phyloP scores from a whole-genome alignment of 2,797 vertebrate genomes.

The Coregonus sp. region DNA sequence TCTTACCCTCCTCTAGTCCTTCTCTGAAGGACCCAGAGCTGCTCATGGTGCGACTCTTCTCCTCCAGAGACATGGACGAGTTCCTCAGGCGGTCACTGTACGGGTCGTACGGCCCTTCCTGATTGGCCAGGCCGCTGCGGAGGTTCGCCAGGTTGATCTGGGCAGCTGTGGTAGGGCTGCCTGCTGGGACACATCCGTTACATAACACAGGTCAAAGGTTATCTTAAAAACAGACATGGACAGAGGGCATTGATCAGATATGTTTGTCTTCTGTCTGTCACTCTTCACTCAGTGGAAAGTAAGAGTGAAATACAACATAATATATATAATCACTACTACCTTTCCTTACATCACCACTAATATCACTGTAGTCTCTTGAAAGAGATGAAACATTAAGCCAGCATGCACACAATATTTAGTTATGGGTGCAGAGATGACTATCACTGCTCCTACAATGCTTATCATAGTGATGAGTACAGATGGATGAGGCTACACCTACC shows the following conservation, averaged over 20 bases:
- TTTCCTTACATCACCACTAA: background rate
- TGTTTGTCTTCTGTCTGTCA: background rate
- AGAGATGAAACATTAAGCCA: background rate
- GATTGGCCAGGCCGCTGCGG: slow-evolving; percentile 73
- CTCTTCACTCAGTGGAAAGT: background rate
- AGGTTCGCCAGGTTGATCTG: slow-evolving; percentile 77
- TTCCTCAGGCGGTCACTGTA: slow-evolving; percentile 80
- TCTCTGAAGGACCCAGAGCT: slow-evolving; percentile 85
- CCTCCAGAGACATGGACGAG: slow-evolving; percentile 84
- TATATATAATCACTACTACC: background rate
- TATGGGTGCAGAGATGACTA: background rate
- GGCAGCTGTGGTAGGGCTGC: slow-evolving; percentile 77
- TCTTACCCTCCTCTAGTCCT: slow-evolving; percentile 85
- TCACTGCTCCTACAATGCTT: background rate
- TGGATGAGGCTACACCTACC: slow-evolving; percentile 60
- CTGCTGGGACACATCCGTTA: slow-evolving; percentile 51
- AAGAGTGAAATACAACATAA: background rate
- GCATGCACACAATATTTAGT: background rate
- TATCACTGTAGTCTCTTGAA: background rate
- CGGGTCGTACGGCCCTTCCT: slow-evolving; percentile 76
- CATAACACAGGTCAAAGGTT: slow-evolving; percentile 14
- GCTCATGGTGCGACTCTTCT: slow-evolving; percentile 85
- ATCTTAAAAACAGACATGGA: background rate
- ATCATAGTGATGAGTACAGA: background rate
- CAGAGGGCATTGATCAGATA: background rate